Base-by-base conservation (phyloP, 2,113 vertebrate species). In the Excalfactoria chinensis region DNA sequence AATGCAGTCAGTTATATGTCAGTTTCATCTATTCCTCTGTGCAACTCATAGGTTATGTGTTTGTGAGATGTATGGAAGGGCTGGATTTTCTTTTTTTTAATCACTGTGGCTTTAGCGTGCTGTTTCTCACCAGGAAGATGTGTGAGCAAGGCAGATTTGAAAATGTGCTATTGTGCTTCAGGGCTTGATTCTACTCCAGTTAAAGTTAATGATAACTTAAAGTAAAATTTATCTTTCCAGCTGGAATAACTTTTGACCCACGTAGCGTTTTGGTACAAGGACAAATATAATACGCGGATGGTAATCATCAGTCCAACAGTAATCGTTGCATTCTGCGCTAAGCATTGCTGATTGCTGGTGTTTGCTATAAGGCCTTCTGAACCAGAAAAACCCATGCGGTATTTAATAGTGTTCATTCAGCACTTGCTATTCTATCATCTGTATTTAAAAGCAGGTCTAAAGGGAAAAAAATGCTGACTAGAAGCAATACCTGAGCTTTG, bases 181-280 rank as follows among this genome's bases (percentile, higher is more conserved):
- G 89, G 90, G 89, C 81, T 93, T 83, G 81, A 73, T 89, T 92
- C 77, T 83, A 63, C 59, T 92, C 62, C 89, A 83, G 51, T 90
- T 95, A 70, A 83, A 74, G 68, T 81, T 71, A 85, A 26, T 70
- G n/a, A 53, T 73, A 76, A 83, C 48, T 82, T 94, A 23, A 91
- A 93, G 30, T 83, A 88, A 91, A 96, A 93, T 73, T 73, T 63
- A 53, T 7, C 0, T 67, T 95, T 92, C 46, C 72, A 90, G 51
- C 63, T 88, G 85, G 88, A 85, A 53, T 84, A 82, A 83, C 73
- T 88, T 91, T 74, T 84, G 90, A 90, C 86, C 94, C 59, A 83
- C 76, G 78, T 91, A 75, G 34, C 93, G 66, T 90, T 94, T 90
- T 92, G 62, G 70, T 79, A 44, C 91, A 78, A 77, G 48, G 43